Conservation (phyloP, 2,888 invertebrate species). For the Drosophila flavopinicola region DNA sequence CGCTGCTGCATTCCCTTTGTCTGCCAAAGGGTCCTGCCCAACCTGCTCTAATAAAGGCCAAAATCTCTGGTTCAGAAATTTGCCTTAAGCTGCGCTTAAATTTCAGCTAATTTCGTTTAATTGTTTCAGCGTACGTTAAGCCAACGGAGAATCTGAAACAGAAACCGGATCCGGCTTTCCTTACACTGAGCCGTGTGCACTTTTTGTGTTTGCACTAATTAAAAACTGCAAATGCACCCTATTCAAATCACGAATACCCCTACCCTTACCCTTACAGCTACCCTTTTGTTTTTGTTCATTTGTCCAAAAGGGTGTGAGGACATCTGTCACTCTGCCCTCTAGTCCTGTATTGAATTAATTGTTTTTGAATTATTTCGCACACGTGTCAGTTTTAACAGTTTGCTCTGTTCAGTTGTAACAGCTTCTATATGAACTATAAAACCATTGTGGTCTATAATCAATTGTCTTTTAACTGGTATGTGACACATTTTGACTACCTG, state of each 20-base stretch:
- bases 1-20: constrained; percentile 47
- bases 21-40: constrained; percentile 5
- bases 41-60: constrained; percentile 69
- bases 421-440: constrained; percentile 3
- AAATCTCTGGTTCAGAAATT: constrained; percentile 49
- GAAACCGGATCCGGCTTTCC: constrained; percentile 1
- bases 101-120: constrained; percentile 79
- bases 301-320: constrained; percentile 67
- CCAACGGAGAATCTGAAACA: constrained; percentile 20
- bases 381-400: constrained; percentile 63
- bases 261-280: neutral
- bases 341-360: constrained; percentile 64
- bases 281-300: constrained; percentile 25
- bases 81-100: constrained; percentile 75
- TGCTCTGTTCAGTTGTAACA: constrained; percentile 9
- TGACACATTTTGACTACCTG: neutral
- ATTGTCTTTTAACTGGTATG: constrained; percentile 4
- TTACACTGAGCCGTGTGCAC: constrained; percentile 33
- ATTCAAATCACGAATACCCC: neutral
- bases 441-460: too few relatives aligned
- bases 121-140: constrained; percentile 69
- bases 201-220: constrained; percentile 77
- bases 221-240: constrained; percentile 35
- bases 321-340: constrained; percentile 3
- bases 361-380: constrained; percentile 36